Evolutionary conservation across 2,113 vertebrate species (phyloP).

Genomic region (Baryphthengus martii): DNA sequence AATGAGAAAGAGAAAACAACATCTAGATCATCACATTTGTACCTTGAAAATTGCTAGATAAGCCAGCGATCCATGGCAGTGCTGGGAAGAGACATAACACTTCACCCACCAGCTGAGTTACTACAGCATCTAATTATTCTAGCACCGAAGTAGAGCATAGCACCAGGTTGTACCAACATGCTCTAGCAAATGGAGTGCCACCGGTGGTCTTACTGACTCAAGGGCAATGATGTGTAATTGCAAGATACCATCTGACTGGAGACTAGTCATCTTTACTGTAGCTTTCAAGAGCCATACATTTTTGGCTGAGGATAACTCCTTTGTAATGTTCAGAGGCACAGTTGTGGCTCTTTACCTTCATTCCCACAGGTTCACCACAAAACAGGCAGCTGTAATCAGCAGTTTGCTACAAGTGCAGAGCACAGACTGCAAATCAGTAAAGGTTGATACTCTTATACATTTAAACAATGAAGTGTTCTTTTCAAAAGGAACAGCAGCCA

Average conservation of each 20-base stretch:
- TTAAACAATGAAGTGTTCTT: background rate
- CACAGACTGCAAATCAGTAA: background rate
- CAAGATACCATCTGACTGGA: background rate
- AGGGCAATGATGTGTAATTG: background rate
- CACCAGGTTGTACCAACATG: accelerated
- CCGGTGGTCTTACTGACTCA: accelerated
- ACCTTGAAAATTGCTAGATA: background rate
- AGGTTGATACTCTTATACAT: background rate
- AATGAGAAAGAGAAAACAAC: background rate
- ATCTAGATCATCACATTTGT: background rate
- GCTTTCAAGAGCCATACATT: no score
- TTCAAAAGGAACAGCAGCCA: background rate
- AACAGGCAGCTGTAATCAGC: background rate
- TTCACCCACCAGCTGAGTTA: background rate
- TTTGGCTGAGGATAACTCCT: no score
- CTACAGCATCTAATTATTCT: background rate
- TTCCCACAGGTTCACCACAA: background rate
- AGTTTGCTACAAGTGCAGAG: background rate
- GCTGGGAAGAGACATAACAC: background rate
- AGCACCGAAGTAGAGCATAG: background rate
- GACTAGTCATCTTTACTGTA: background rate
- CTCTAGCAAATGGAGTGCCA: background rate
- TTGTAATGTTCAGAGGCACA: background rate
- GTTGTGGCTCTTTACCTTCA: background rate
- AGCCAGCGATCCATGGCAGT: background rate